Conservation (phyloP, 2,797 vertebrate genomes). For the Streptopelia turtur region DNA sequence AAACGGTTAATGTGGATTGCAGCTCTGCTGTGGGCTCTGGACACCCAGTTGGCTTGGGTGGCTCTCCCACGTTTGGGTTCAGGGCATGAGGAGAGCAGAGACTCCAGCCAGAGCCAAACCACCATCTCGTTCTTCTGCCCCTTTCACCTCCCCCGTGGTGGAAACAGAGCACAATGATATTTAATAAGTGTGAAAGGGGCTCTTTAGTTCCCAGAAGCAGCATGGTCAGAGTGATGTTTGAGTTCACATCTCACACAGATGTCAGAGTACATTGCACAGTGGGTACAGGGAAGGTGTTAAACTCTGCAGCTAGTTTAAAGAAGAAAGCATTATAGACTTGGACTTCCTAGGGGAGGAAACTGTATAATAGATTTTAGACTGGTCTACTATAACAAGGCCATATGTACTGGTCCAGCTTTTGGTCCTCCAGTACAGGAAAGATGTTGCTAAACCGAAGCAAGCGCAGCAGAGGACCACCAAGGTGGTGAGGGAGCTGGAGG, state of each 20-base stretch:
- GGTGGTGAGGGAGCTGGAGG: not conserved
- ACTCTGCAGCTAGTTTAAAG: not conserved
- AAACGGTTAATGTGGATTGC: not conserved
- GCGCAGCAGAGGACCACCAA: not conserved
- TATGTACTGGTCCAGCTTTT: not conserved
- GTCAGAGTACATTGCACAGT: not conserved
- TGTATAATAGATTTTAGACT: not conserved
- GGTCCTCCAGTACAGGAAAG: not conserved
- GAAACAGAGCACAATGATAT: not conserved
- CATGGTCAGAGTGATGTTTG: fast-evolving
- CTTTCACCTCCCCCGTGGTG: not conserved
- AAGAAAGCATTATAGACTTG: not conserved
- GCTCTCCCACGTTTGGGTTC: no score
- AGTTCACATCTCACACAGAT: fast-evolving
- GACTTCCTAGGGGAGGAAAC: not conserved
- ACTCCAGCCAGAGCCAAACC: not conserved
- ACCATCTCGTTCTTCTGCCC: not conserved
- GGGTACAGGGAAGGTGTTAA: not conserved
- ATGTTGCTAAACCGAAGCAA: not conserved
- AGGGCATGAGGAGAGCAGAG: not conserved
- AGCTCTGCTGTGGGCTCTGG: not conserved
- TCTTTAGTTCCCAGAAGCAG: not conserved
- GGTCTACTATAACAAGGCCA: fast-evolving
- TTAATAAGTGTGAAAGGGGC: not conserved
- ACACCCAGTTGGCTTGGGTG: not conserved